Evolutionary conservation across 2,113 vertebrate genomes (phyloP), one percentile per base, ranked within the genome.

Genomic region (Emberiza fucata): DNA sequence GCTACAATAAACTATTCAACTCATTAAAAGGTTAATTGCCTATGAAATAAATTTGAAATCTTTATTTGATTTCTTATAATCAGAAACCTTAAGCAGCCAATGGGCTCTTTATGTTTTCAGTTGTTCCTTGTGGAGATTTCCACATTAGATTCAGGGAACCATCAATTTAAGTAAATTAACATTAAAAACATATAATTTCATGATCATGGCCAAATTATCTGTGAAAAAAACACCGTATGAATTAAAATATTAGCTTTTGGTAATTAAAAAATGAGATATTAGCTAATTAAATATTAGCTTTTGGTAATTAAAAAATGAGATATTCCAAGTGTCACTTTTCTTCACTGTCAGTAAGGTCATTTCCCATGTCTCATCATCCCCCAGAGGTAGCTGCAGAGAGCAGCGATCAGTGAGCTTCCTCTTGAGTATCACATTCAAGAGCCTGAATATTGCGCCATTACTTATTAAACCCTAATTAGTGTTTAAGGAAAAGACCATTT

Each of bases 211-310:
- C 54, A 88, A 81, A 86, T 85, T 73, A 90, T 84, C 60, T 79
- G 37, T 42, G 12, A 33, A 77, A 77, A 86, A 82, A 81, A 27
- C 35, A 81, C 31, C 9, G 5, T 7, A 51, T n/a, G 40, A 78
- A 94, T 68, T 12, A 71, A 90, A 93, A 91, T 68, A 72, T 69
- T 64, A 94, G 44, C 48, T 94, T 76, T 85, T 45, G n/a, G 54
- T 68, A 77, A 85, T 91, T 95, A 86, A 79, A 82, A 90, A 75
- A 33, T 18, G 45, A 50, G 42, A 71, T 71, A 72, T 82, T 89
- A n/a, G n/a, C n/a, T n/a, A n/a, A 94, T 89, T 89, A 93, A 94
- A 86, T 68, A 72, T 69, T 64, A 94, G 44, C 48, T 94, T 76
- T 85, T 45, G n/a, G 54, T 68, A 77, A 85, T 91, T 95, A 86